Evolutionary conservation across 2,797 vertebrate species (phyloP), one percentile per base, ranked within the genome.

Genomic region (Spondyliosoma cantharus): DNA sequence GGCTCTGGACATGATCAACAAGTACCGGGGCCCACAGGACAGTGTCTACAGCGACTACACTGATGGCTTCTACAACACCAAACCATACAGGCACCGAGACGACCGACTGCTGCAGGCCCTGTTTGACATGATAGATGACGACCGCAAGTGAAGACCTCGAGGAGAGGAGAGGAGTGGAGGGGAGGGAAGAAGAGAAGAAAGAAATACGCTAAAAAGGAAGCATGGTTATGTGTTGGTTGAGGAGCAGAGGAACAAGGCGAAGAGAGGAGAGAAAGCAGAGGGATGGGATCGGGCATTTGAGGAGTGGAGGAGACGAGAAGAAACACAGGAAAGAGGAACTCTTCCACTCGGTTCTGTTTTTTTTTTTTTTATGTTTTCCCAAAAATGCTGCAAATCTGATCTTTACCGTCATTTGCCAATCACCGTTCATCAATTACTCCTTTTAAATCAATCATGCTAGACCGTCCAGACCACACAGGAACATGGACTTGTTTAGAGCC

Each of bases 31-130:
- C 85, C 89, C 93, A 0, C 95, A 96, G 71, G 95, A 96, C 89
- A 96, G 86, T 77, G 90, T 97, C 66, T 98, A 97, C 86, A 96
- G 91, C 66, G 96, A 98, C 94, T 98, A 98, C 61, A 95, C 95
- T 5, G 97, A 99, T 24, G 94, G 94, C 83, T 97, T 99, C 93
- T 98, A 98, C 90, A 96, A 94, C 81, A 89, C 86, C 71, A 98
- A 96, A 91, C 94, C 96, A 0, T 97, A 98, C 89, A 96, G 96
- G 87, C 97, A 99, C 93, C 95, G 97, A 91, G 97, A 99, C 78
- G 97, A 99, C 86, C 94, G 96, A 85, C 94, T 99, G 92, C 93
- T 99, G 76, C 97, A 98, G 89, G 97, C 97, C 0, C 93, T 99
- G 76, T 94, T 98, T 59, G 93, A 97, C 85, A 97, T 99, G 87